Percentiles rank a stretch among this genome's conserved stretches.
Conservation (phyloP, 1,140 invertebrate genomes). For the Halictus rubicundus region DNA sequence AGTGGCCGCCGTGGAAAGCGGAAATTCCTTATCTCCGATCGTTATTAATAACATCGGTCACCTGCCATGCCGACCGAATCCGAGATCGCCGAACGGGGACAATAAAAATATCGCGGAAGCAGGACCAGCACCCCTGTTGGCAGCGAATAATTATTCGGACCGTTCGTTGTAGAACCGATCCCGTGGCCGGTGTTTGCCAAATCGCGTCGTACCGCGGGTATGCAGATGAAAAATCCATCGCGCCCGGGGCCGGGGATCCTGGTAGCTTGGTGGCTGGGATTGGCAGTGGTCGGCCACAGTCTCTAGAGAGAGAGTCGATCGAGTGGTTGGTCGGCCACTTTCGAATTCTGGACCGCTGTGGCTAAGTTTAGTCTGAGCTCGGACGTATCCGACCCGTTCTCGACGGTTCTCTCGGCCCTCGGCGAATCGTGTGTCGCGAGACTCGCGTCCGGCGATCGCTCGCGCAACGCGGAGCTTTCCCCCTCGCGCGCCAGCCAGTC, state of each 20-base stretch:
- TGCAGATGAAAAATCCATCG: conserved; percentile 47
- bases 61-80: neutral
- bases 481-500: neutral
- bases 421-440: conserved; percentile 15
- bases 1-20: conserved; percentile 17
- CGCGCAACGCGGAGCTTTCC: neutral
- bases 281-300: conserved; percentile 58
- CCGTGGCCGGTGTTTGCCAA: conserved; percentile 48
- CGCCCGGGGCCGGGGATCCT: conserved; percentile 36
- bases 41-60: conserved; percentile 21
- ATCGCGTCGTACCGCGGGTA: conserved; percentile 14
- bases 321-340: conserved; percentile 42
- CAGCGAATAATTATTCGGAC: conserved; percentile 41
- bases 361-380: conserved; percentile 60
- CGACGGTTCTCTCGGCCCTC: neutral
- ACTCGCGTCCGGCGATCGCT: no score
- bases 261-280: conserved; percentile 20
- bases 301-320: conserved; percentile 52
- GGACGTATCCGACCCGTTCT: conserved; percentile 7
- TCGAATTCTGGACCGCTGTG: conserved; percentile 58
- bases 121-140: conserved; percentile 23
- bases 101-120: conserved; percentile 54
- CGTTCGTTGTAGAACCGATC: conserved; percentile 24
- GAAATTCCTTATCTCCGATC: conserved; percentile 14
- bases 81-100: neutral